These are phyloP conservation scores for Halocaridina rubra DNA, from an alignment of 2,888 invertebrate genomes.

Conservation along the genomic window DNA sequence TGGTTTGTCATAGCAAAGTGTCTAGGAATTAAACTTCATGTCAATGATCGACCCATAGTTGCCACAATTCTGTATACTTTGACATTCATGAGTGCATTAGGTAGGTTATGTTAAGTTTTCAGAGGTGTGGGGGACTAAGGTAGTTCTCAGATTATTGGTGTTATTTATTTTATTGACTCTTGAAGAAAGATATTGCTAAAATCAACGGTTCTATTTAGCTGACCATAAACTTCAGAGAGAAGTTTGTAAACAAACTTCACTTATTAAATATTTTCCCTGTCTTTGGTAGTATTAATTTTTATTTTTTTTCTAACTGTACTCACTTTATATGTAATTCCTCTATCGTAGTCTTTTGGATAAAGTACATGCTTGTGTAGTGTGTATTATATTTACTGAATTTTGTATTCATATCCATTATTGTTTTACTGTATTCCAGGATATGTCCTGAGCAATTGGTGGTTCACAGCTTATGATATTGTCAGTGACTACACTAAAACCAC, in stretches of 20 bases:
- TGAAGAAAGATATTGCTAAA: no score
- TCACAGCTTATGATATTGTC: conserved; percentile 64
- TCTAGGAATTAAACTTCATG: conserved; percentile 66
- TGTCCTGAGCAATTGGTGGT: conserved; percentile 61
- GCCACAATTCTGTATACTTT: conserved; percentile 66
- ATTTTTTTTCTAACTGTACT: background rate
- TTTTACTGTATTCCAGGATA: conserved; percentile 64
- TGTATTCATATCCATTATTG: no score
- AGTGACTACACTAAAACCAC: conserved; percentile 60
- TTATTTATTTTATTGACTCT: background rate
- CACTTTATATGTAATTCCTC: background rate
- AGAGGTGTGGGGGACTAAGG: background rate
- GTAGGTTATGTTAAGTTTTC: background rate
- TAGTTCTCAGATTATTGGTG: background rate
- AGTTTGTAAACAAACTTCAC: no score
- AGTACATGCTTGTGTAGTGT: background rate
- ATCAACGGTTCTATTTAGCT: no score
- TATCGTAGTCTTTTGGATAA: background rate
- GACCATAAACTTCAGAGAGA: no score
- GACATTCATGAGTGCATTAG: conserved; percentile 43
- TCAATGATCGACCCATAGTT: conserved; percentile 65
- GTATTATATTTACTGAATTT: background rate
- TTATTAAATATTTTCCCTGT: no score
- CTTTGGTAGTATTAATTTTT: background rate
- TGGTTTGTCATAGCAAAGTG: conserved; percentile 67